A percentile compares a stretch with the other conserved stretches of the same genome.
These are phyloP conservation scores for Anisognathus igniventris DNA, from an alignment of 2,797 vertebrate species.

Conservation along the genomic window DNA sequence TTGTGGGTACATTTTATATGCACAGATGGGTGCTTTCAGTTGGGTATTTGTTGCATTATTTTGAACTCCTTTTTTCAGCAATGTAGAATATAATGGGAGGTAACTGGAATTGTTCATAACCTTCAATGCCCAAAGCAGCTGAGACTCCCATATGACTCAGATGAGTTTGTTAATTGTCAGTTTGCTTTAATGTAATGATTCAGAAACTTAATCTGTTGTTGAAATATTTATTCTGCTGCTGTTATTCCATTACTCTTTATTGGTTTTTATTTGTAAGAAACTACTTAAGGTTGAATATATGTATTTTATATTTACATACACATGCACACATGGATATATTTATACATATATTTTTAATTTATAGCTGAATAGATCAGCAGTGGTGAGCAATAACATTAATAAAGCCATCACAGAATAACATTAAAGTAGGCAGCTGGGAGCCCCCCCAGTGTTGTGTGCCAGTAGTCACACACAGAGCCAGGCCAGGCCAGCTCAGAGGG, in stretches of 20 bases:
- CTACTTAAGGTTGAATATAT: background rate
- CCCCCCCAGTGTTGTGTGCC: accelerated
- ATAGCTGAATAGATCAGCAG: background rate
- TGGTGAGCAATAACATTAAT: background rate
- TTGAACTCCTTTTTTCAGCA: background rate
- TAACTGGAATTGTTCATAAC: background rate
- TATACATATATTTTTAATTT: background rate
- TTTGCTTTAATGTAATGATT: slow-evolving; percentile 1
- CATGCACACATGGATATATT: background rate
- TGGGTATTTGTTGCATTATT: background rate
- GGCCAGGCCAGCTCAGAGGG: accelerated
- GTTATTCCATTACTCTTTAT: background rate
- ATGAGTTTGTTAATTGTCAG: slow-evolving; percentile 27
- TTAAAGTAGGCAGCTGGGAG: background rate
- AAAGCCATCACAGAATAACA: background rate
- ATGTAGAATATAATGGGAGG: background rate
- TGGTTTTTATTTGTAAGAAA: background rate
- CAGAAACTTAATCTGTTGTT: background rate
- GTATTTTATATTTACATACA: background rate
- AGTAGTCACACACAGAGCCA: background rate
- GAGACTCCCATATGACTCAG: background rate
- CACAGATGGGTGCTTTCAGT: background rate
- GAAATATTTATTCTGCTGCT: slow-evolving; percentile 18
- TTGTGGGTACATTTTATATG: background rate
- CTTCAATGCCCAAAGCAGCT: background rate